A percentile compares a stretch with the other conserved stretches of the same genome.
Conservation (phyloP, 2,797 vertebrate genomes). For the Bradypodion ventrale region DNA sequence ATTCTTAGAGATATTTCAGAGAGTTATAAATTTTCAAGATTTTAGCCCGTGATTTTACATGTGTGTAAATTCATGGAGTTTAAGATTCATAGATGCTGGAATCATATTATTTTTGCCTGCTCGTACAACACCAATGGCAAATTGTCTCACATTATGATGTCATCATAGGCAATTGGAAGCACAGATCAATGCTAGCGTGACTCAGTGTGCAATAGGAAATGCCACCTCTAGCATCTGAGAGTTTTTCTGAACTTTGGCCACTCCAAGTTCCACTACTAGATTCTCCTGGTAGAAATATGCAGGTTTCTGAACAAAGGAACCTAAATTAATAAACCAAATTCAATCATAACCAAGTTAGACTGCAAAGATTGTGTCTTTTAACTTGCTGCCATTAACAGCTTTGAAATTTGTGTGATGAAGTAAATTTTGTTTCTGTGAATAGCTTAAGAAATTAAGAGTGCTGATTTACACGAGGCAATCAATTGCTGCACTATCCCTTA, state of each 20-base stretch:
- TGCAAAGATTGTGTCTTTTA: background rate
- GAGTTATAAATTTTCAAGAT: background rate
- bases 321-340: background rate
- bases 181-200: too few species aligned
- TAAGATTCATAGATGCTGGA: background rate
- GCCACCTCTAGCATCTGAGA: too few species aligned
- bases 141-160: too few species aligned
- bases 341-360: background rate
- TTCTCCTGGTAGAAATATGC: too few species aligned
- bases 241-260: too few species aligned
- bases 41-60: background rate
- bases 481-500: constrained; percentile 28
- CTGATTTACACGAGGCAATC: constrained; percentile 3
- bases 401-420: background rate
- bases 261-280: too few species aligned
- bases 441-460: constrained; percentile 9
- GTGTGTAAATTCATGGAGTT: background rate
- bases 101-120: too few species aligned
- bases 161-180: too few species aligned
- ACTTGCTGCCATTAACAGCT: background rate
- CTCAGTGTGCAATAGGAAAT: too few species aligned
- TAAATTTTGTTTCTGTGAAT: constrained; percentile 15
- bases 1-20: background rate
- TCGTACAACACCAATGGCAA: too few species aligned
- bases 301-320: background rate